Conservation (phyloP, 2,888 invertebrate genomes). For the Listrodromus nycthemerus region DNA sequence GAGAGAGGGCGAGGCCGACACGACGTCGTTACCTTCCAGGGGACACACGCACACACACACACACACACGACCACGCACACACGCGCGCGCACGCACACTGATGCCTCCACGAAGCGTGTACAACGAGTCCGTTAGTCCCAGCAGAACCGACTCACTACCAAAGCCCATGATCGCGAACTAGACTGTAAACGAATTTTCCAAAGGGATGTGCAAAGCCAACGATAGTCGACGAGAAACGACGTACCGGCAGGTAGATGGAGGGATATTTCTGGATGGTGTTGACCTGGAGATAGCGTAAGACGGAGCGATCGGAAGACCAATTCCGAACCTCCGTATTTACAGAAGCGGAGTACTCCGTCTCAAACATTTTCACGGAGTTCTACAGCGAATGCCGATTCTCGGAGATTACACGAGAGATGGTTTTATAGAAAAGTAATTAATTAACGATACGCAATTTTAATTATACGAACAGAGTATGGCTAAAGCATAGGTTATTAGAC, state of each 20-base stretch:
- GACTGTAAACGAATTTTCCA: conserved; percentile 68
- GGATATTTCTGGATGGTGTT: conserved; percentile 64
- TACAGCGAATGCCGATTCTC: neutral
- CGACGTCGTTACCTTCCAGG: conserved; percentile 58
- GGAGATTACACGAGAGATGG: neutral
- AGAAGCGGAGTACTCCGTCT: conserved; percentile 51
- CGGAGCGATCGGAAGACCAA: conserved; percentile 43
- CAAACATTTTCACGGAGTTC: conserved; percentile 17
- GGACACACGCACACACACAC: neutral
- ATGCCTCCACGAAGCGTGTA: neutral
- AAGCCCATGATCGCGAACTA: conserved; percentile 55
- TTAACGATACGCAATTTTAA: neutral
- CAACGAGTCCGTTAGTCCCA: conserved; percentile 30
- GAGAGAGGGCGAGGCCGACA: conserved; percentile 29
- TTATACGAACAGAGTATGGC: neutral
- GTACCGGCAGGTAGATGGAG: conserved; percentile 45
- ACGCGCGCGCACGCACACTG: neutral
- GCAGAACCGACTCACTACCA: conserved; percentile 26
- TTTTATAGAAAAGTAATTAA: neutral
- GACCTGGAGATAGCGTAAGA: conserved; percentile 58
- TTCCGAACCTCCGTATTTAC: conserved; percentile 49
- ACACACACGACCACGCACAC: neutral
- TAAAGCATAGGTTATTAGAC: too few species aligned
- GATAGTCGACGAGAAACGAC: conserved; percentile 48
- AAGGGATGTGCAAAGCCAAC: conserved; percentile 55